phyloP scores from a whole-genome alignment of 1,140 invertebrate genomes.

The Bactericera cockerelli region DNA sequence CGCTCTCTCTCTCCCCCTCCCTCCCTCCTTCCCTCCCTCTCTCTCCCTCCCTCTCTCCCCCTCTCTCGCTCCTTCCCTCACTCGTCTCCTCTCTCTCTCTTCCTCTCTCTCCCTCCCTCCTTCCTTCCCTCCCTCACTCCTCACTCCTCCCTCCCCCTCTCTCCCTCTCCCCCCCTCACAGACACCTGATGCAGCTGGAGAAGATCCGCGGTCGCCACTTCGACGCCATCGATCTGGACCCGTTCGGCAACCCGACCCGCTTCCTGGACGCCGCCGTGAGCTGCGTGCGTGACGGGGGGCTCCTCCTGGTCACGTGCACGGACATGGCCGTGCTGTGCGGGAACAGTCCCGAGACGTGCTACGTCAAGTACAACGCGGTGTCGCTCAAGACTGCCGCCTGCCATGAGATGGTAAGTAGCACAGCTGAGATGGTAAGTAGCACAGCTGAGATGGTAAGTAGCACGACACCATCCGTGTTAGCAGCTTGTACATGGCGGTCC shows the following conservation, averaged over 20 bases:
- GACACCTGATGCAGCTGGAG: slow-evolving; percentile 2
- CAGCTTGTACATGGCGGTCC: slow-evolving; percentile 93
- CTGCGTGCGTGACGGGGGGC: slow-evolving; percentile 54
- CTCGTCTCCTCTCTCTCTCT: too few relatives aligned
- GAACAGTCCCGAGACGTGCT: slow-evolving; percentile 86
- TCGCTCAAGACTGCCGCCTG: slow-evolving; percentile 74
- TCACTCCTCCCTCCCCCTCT: too few relatives aligned
- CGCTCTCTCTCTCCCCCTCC: too few relatives aligned
- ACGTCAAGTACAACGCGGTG: slow-evolving; percentile 84
- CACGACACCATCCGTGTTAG: slow-evolving; percentile 81
- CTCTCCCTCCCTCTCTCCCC: too few relatives aligned
- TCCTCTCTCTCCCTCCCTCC: too few relatives aligned
- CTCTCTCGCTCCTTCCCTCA: too few relatives aligned
- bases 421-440: too few relatives aligned
- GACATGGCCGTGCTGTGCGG: slow-evolving; percentile 96
- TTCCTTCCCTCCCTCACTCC: too few relatives aligned
- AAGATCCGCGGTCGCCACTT: slow-evolving; percentile 43
- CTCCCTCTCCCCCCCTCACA: too few relatives aligned
- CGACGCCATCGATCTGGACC: slow-evolving; percentile 89
- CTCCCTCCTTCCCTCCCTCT: too few relatives aligned
- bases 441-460: too few relatives aligned
- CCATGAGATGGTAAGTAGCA: slow-evolving; percentile 82
- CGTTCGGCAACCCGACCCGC: slow-evolving; percentile 85
- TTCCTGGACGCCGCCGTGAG: slow-evolving; percentile 90
- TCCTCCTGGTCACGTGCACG: slow-evolving; percentile 90